Evolutionary conservation across 2,797 vertebrate genomes (phyloP).

Genomic region (Megaceryle alcyon): DNA sequence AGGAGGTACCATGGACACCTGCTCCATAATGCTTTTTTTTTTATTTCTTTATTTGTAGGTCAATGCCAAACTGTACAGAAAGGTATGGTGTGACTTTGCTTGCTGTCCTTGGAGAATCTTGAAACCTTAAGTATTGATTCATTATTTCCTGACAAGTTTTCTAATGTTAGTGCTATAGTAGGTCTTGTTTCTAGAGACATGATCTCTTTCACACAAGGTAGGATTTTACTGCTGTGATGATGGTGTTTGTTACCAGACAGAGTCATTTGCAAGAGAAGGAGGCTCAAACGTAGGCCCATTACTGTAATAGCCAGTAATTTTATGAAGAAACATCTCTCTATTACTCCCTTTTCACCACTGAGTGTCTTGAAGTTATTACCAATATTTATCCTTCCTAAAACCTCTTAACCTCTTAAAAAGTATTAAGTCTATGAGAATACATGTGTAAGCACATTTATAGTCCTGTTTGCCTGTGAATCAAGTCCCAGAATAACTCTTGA

Average conservation of each 20-base stretch:
- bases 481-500: background rate
- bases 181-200: background rate
- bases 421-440: background rate
- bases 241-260: background rate
- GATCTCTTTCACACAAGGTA: background rate
- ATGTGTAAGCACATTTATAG: background rate
- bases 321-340: background rate
- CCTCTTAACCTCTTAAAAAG: background rate
- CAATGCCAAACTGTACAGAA: slow-evolving; percentile 81
- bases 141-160: background rate
- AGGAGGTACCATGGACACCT: accelerated
- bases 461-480: background rate
- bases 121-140: slow-evolving; percentile 11
- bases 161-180: background rate
- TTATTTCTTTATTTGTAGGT: slow-evolving; percentile 75
- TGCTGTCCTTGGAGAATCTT: background rate
- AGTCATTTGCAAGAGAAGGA: background rate
- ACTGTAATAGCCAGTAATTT: background rate
- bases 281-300: background rate
- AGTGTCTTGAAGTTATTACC: background rate
- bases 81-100: slow-evolving; percentile 71
- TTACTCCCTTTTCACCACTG: background rate
- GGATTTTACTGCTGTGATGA: background rate
- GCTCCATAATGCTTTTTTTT: background rate
- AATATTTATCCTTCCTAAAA: background rate